Conservation (phyloP, 2,797 vertebrate species). For the Sebastes miniatus region DNA sequence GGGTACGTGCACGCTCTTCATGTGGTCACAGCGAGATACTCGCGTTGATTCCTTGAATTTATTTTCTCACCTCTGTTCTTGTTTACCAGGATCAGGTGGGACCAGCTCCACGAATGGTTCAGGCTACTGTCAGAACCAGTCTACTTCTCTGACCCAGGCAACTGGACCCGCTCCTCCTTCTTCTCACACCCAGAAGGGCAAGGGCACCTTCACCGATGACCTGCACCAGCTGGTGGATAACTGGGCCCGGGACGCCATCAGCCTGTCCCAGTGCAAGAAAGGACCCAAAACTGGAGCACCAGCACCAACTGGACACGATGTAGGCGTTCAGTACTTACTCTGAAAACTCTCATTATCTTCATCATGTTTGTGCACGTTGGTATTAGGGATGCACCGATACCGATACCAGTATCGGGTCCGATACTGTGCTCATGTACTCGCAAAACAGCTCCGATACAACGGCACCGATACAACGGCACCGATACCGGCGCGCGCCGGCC, state of each 20-base stretch:
- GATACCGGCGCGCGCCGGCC: no score
- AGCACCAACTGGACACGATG: constrained; percentile 63
- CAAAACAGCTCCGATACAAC: no score
- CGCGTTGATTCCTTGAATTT: not conserved
- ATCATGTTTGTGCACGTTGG: not conserved
- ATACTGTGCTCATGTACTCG: no score
- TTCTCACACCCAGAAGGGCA: constrained; percentile 82
- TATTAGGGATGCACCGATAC: no score
- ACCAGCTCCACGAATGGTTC: constrained; percentile 82
- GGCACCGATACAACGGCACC: no score
- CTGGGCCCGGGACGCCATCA: constrained; percentile 96
- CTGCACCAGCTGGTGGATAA: constrained; percentile 96
- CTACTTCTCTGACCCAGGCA: constrained; percentile 41
- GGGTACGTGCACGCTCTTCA: constrained; percentile 38
- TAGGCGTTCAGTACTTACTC: constrained; percentile 42
- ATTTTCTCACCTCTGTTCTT: not conserved
- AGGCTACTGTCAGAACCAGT: constrained; percentile 81
- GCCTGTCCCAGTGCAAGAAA: constrained; percentile 89
- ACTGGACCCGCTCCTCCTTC: constrained; percentile 74
- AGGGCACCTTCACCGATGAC: constrained; percentile 96
- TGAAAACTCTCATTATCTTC: not conserved
- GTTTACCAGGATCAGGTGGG: constrained; percentile 82
- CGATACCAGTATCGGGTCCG: no score
- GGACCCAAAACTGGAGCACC: constrained; percentile 82
- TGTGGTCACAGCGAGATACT: not conserved